These are phyloP conservation scores for Stenodema calcarata DNA, from an alignment of 2,888 invertebrate species.

Conservation along the genomic window DNA sequence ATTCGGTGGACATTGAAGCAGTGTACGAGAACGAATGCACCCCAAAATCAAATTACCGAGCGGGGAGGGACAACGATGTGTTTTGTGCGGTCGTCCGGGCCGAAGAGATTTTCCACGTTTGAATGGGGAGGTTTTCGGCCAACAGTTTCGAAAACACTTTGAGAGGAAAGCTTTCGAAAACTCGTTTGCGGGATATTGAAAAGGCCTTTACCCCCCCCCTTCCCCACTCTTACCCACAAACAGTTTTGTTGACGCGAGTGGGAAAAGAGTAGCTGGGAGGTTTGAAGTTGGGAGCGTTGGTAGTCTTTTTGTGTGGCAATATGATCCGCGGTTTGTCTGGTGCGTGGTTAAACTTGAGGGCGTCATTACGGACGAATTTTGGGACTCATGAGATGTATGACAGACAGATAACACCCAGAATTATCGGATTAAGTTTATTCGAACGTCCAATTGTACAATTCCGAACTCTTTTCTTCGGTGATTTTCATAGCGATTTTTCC, in stretches of 20 bases:
- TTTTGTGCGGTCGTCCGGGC: not conserved
- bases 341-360: not conserved
- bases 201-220: not conserved
- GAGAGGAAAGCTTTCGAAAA: not conserved
- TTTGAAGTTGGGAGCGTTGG: not conserved
- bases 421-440: too few relatives aligned
- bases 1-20: not conserved
- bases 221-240: not conserved
- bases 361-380: not conserved
- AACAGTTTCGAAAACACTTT: constrained; percentile 17
- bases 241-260: not conserved
- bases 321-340: not conserved
- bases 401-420: not conserved
- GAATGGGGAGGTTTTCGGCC: not conserved
- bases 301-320: not conserved
- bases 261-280: not conserved
- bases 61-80: not conserved
- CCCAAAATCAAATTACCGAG: not conserved
- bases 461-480: too few relatives aligned
- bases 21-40: not conserved
- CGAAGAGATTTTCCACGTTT: not conserved
- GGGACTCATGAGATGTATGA: not conserved
- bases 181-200: constrained; percentile 25
- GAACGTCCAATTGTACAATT: too few relatives aligned
- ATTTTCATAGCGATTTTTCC: too few relatives aligned